Conservation (phyloP, 2,888 invertebrate species). For the Tachina grossa region DNA sequence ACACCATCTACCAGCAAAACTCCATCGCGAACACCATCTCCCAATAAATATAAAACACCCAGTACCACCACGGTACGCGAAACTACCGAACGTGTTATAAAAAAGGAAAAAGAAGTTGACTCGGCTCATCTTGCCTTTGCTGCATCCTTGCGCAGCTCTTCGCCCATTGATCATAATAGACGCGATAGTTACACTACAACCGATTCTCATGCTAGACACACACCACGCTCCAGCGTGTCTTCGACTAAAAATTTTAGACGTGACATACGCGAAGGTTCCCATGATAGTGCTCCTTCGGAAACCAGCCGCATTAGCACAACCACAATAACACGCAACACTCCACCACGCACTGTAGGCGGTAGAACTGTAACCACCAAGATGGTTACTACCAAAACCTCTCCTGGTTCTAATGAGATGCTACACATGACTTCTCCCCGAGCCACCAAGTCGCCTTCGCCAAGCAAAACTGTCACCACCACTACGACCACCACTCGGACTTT, state of each 20-base stretch:
- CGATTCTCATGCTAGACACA: constrained; percentile 74
- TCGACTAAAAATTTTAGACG: constrained; percentile 77
- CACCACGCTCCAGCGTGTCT: constrained; percentile 79
- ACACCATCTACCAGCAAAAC: constrained; percentile 39
- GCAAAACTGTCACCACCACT: constrained; percentile 70
- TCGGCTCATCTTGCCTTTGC: constrained; percentile 91
- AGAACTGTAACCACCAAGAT: constrained; percentile 75
- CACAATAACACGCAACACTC: constrained; percentile 79
- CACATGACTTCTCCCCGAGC: constrained; percentile 75
- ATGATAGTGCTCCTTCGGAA: constrained; percentile 81
- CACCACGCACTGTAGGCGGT: constrained; percentile 76
- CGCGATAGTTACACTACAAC: constrained; percentile 83
- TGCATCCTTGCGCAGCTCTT: constrained; percentile 87
- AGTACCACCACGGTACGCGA: constrained; percentile 73
- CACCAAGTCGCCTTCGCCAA: constrained; percentile 75
- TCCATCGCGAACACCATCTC: constrained; percentile 62
- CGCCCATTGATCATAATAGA: constrained; percentile 84
- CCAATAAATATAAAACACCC: constrained; percentile 67
- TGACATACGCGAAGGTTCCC: constrained; percentile 80
- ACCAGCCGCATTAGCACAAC: constrained; percentile 81
- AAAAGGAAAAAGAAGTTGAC: constrained; percentile 83
- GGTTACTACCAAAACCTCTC: constrained; percentile 75
- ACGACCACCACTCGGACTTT: constrained; percentile 73
- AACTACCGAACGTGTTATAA: constrained; percentile 75
- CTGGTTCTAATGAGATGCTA: constrained; percentile 77